Base-by-base conservation (phyloP, 2,113 vertebrate species). In the Mesocricetus auratus region DNA sequence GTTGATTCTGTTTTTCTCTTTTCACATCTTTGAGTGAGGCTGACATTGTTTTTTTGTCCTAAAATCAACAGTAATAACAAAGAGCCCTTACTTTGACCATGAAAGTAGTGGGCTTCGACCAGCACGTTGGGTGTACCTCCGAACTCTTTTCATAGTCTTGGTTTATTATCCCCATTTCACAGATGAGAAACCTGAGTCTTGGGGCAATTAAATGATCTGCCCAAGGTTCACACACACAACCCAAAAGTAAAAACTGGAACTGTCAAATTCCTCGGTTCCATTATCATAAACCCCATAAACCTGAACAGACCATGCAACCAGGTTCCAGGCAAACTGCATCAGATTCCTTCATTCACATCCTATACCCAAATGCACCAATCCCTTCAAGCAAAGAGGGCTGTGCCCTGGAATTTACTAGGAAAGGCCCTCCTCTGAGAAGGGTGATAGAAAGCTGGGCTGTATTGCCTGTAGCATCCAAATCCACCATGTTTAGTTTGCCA, bases 181-280 rank as follows among this genome's bases (percentile, higher is more conserved):
- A 95, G 86, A 53, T 31, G 31, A 94, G 75, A 89, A 68, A 96
- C 88, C 26, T 62, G 82, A 94, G 77, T 36, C 19, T 47, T 53
- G 12, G 33, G 69, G 47, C 94, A 16, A 60, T 77, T 62, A 62
- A 83, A 86, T 74, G 47, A 82, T 8, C 8, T 79, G 39, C 21
- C 58, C 53, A 64, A 69, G 29, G 24, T 53, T 68, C 11, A 12
- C 73, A 45, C 39, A 42, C 22, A 75, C 24, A 75, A 5, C 50
- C 7, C 45, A 26, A 69, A 95, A 10, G n/a, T 69, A 86, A 53
- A 89, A 81, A 81, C 56, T 9, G 36, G 73, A 93, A 60, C 11
- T 77, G 39, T 74, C 82, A 5, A 29, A 85, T 74, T 89, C 75
- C 45, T 77, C 91, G 94, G n/a, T 58, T 64, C 64, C 21, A 36